Conservation (phyloP, 2,888 invertebrate species). For the Pristionchus mayeri region DNA sequence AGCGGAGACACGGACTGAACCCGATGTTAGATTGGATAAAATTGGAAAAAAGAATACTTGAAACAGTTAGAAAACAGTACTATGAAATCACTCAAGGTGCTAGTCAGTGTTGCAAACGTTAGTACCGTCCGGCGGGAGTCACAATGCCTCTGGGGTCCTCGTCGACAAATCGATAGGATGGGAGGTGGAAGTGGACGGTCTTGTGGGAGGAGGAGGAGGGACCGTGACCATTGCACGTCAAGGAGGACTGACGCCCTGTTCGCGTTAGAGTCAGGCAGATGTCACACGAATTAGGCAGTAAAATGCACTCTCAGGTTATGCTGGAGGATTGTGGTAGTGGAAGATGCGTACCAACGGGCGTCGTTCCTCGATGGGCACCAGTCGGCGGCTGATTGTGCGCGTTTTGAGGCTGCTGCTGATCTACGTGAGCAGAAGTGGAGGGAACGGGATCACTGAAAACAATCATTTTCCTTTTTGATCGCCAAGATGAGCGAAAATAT, state of each 20-base stretch:
- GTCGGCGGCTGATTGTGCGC: background rate
- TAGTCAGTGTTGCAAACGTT: too few species aligned
- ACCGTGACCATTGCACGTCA: conserved; percentile 34
- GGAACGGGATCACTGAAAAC: conserved; percentile 39
- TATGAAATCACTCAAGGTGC: background rate
- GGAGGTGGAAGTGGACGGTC: conserved; percentile 67
- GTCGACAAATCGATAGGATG: conserved; percentile 64
- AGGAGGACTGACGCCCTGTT: conserved; percentile 44
- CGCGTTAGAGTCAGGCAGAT: background rate
- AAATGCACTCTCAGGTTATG: background rate
- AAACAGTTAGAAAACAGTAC: too few species aligned
- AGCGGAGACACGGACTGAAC: conserved; percentile 44
- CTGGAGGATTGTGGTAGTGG: too few species aligned
- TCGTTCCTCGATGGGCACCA: background rate
- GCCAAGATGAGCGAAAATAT: too few species aligned
- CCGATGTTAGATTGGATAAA: background rate
- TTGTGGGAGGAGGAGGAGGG: conserved; percentile 1
- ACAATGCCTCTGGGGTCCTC: conserved; percentile 59
- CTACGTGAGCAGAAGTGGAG: background rate
- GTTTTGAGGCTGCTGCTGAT: background rate
- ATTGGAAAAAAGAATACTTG: too few species aligned
- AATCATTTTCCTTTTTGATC: too few species aligned
- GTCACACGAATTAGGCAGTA: background rate
- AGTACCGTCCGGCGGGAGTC: conserved; percentile 44
- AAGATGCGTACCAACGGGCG: conserved; percentile 46